Base-by-base conservation (phyloP, 2,113 vertebrate genomes). In the Poecilia latipinna region DNA sequence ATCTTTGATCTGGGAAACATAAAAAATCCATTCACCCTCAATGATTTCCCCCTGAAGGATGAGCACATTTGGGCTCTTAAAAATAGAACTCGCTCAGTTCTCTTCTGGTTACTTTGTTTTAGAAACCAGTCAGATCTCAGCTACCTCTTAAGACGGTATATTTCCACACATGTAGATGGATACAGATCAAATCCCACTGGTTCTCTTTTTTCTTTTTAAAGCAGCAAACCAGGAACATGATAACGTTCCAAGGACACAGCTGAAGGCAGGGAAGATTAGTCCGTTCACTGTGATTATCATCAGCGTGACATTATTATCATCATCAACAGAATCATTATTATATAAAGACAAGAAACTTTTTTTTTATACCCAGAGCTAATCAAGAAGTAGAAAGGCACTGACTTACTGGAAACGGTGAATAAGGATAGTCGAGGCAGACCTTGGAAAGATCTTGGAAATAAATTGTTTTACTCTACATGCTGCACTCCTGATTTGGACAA, bases 251-350 rank as follows among this genome's bases (percentile, higher is more conserved):
- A 75, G 68, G 79, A 84, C 79, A 79, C 80, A 81, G 80, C 77
- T 70, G 80, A 65, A 80, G 75, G 76, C 68, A 69, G 70, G 61
- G 44, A 66, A 48, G 68, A 74, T 7, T 83, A 70, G 73, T 35
- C 65, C 72, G 84, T 82, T 83, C 72, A 65, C 82, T 84, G 62
- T 81, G 78, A 90, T 86, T 80, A 83, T 75, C 74, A 82, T 82
- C 77, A 86, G 72, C 76, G 26, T 29, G 77, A 83, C 82, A 86
- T 85, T 79, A 82, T 75, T 33, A 81, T 80, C 66, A 78, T 75
- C 79, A 90, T 73, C 70, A 68, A 73, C 65, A 78, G 48, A 80
- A 70, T 79, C 61, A 74, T 84, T 61, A 61, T n/a, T 73, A 57
- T 61, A 26, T 68, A 79, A 19, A 72, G 65, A 72, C 62, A 32